A percentile compares a stretch with the other conserved stretches of the same genome.
These are phyloP conservation scores for Ictalurus punctatus DNA, from an alignment of 2,113 vertebrate species.

Conservation along the genomic window DNA sequence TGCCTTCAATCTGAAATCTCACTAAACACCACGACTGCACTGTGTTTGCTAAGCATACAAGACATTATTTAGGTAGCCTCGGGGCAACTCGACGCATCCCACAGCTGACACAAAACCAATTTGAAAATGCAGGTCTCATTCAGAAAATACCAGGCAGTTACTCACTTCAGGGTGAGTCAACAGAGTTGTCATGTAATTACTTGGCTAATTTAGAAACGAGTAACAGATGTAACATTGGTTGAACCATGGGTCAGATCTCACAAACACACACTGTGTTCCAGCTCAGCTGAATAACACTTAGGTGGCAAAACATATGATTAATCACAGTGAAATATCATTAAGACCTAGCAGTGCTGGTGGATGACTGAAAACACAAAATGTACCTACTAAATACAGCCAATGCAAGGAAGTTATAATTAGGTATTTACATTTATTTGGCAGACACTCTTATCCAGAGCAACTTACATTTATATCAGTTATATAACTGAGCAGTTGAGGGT, in stretches of 20 bases:
- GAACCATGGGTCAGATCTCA: background rate
- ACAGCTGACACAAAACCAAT: background rate
- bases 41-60: background rate
- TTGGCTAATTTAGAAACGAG: background rate
- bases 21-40: background rate
- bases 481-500: too few relatives aligned
- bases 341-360: background rate
- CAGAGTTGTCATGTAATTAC: background rate
- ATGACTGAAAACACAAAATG: background rate
- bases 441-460: too few relatives aligned
- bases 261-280: background rate
- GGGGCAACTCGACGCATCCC: background rate
- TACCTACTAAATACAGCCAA: background rate
- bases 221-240: background rate
- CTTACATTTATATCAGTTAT: too few relatives aligned
- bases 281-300: background rate
- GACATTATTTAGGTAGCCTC: background rate
- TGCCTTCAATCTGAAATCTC: background rate
- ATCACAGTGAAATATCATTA: background rate
- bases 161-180: background rate
- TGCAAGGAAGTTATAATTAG: background rate
- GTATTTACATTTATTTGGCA: too few relatives aligned
- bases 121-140: background rate
- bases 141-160: background rate
- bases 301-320: background rate